Percentiles rank a stretch among this genome's conserved stretches.
phyloP scores from a whole-genome alignment of 53 echinoderm and acorn worm species.

The Arbacia lixula region DNA sequence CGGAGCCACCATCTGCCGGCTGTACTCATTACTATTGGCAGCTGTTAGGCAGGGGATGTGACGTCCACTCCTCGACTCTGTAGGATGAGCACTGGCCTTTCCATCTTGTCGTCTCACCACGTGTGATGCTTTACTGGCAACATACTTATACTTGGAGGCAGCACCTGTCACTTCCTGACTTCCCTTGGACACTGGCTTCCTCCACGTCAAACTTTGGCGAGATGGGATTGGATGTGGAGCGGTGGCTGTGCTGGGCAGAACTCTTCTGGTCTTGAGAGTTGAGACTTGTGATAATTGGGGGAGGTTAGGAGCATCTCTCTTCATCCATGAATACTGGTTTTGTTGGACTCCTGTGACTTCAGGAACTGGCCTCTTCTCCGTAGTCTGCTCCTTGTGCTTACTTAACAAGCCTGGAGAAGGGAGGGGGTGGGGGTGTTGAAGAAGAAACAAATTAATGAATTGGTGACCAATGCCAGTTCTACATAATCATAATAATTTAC shows the following conservation, averaged over 20 bases:
- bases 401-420: background rate
- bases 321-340: constrained; percentile 13
- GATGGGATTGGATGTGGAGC: background rate
- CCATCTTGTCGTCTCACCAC: too few relatives aligned
- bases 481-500: too few relatives aligned
- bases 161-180: background rate
- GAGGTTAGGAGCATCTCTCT: background rate
- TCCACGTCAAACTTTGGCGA: constrained; percentile 3
- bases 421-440: too few relatives aligned
- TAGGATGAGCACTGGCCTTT: too few relatives aligned
- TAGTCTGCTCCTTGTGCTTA: constrained; percentile 7
- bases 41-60: too few relatives aligned
- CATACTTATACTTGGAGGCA: constrained; percentile 6
- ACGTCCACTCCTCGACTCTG: too few relatives aligned
- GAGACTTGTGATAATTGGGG: background rate
- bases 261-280: background rate
- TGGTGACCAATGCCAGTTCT: too few relatives aligned
- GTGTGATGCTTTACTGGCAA: background rate
- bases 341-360: background rate
- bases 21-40: background rate
- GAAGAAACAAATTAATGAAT: too few relatives aligned
- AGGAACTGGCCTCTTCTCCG: background rate
- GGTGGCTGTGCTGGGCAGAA: background rate
- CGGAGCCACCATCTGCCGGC: background rate
- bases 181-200: background rate